Percentiles rank a stretch among this genome's conserved stretches.
These are phyloP conservation scores for Crypturellus tataupa DNA, from an alignment of 2,797 vertebrate species.

Conservation along the genomic window DNA sequence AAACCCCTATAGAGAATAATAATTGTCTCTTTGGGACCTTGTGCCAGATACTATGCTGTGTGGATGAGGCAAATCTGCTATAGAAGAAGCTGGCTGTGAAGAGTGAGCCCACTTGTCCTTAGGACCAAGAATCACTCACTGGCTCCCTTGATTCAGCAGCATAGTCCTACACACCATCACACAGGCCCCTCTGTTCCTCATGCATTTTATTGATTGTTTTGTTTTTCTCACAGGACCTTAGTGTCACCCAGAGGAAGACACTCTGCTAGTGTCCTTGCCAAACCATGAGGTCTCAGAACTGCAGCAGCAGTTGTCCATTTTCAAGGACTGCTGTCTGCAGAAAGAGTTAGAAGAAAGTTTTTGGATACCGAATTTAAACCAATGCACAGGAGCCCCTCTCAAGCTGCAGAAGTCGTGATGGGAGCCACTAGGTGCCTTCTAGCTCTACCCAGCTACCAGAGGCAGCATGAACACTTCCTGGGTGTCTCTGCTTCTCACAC, in stretches of 20 bases:
- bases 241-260: background rate
- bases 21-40: background rate
- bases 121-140: background rate
- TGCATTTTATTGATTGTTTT: background rate
- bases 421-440: background rate
- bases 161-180: background rate
- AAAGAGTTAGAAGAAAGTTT: background rate
- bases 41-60: background rate
- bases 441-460: background rate
- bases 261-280: rapidly evolving
- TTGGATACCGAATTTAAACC: background rate
- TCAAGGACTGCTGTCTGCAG: background rate
- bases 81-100: background rate
- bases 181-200: rapidly evolving
- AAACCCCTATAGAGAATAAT: background rate
- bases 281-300: background rate
- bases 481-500: background rate
- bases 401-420: background rate
- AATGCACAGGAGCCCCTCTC: background rate
- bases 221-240: background rate
- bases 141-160: background rate
- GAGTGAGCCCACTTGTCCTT: background rate
- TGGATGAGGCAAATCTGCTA: background rate
- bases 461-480: background rate
- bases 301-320: background rate